Evolutionary conservation across 2,113 vertebrate genomes (phyloP).

Genomic region (Sylvietta virens): DNA sequence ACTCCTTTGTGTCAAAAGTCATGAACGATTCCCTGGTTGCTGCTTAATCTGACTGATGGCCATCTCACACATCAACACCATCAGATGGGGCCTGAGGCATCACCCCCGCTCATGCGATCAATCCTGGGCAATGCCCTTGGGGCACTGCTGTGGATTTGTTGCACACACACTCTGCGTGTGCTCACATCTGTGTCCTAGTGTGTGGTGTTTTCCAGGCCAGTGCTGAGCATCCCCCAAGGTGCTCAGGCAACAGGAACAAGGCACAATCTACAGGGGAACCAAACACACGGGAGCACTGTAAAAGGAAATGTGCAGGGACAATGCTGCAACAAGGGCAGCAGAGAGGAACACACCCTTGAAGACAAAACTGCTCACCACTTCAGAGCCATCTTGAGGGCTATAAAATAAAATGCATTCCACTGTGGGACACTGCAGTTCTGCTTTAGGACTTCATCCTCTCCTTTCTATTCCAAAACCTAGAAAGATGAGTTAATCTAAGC

Average conservation of each 20-base stretch:
- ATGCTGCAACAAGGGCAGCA: not conserved
- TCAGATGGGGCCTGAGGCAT: not conserved
- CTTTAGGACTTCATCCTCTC: not conserved
- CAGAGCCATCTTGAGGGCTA: not conserved
- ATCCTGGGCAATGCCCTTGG: rapidly evolving
- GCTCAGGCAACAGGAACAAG: not conserved
- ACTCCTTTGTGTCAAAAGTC: not conserved
- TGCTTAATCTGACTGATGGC: not conserved
- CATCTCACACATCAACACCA: not conserved
- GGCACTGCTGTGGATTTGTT: not conserved
- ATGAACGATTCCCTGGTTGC: not conserved
- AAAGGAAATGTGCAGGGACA: not conserved
- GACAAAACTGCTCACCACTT: not conserved
- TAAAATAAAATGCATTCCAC: not conserved
- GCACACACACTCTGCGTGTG: not conserved
- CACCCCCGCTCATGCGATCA: not conserved
- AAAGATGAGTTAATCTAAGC: not conserved
- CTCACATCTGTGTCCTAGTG: not conserved
- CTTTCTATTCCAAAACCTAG: not conserved
- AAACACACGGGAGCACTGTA: not conserved
- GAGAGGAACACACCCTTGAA: not conserved
- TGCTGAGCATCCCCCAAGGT: not conserved
- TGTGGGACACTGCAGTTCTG: not conserved
- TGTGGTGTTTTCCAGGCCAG: not conserved
- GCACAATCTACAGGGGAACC: not conserved